phyloP scores from a whole-genome alignment of 2,888 invertebrate species.

The Caenorhabditis sp. region DNA sequence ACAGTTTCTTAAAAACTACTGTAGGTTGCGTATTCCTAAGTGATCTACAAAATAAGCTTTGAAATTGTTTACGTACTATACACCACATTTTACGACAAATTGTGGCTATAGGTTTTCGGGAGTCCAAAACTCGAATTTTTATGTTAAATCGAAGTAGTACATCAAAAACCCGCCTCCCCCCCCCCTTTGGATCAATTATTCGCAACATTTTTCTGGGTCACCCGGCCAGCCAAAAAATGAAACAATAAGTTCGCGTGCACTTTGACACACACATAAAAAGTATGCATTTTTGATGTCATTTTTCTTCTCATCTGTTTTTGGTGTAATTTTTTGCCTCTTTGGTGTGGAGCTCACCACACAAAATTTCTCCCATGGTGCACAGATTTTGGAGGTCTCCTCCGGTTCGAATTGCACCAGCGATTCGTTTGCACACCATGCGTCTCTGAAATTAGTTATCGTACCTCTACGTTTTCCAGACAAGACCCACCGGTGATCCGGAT shows the following conservation, averaged over 20 bases:
- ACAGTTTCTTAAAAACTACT: too few species aligned
- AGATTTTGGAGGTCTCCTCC: constrained; percentile 62
- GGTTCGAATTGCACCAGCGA: constrained; percentile 55
- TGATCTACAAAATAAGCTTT: too few species aligned
- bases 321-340: too few species aligned
- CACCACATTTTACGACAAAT: too few species aligned
- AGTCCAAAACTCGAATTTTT: too few species aligned
- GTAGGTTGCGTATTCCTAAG: too few species aligned
- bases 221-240: not conserved
- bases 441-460: constrained; percentile 41
- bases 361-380: constrained; percentile 66
- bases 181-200: not conserved
- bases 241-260: not conserved
- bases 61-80: too few species aligned
- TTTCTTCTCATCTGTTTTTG: too few species aligned
- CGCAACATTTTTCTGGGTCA: not conserved
- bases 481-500: constrained; percentile 57
- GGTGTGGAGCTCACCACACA: constrained; percentile 65
- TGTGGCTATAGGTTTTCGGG: too few species aligned
- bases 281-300: not conserved
- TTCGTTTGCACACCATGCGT: constrained; percentile 68
- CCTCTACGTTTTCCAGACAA: not conserved
- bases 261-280: not conserved
- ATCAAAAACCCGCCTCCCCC: too few species aligned
- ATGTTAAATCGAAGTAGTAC: too few species aligned